Evolutionary conservation across 64 coral and sea anemone species (phyloP).

Genomic region (Hydrozoanthus tunicans): DNA sequence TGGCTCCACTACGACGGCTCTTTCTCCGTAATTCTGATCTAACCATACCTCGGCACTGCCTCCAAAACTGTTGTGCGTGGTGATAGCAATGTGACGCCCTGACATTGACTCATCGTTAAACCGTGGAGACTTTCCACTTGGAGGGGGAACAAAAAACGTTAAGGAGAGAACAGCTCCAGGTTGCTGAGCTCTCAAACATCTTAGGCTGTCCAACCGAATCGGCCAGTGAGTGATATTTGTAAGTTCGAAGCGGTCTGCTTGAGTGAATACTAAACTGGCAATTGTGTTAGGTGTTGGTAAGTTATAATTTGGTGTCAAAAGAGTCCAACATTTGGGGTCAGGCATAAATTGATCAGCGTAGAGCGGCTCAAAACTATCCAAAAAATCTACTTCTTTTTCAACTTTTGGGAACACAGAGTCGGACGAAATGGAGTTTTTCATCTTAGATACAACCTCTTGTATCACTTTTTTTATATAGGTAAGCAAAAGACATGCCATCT

Average conservation of each 20-base stretch:
- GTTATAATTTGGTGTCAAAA: constrained; percentile 85
- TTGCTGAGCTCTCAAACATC: constrained; percentile 85
- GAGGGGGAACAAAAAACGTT: constrained; percentile 58
- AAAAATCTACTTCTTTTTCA: not conserved
- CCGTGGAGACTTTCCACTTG: not conserved
- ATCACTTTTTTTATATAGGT: constrained; percentile 87
- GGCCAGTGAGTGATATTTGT: constrained; percentile 87
- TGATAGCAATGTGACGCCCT: constrained; percentile 66
- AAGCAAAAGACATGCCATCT: constrained; percentile 83
- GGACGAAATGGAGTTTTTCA: constrained; percentile 26
- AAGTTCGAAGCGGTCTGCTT: constrained; percentile 74
- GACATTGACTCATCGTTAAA: not conserved
- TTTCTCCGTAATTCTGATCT: constrained; percentile 56
- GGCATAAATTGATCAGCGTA: constrained; percentile 67
- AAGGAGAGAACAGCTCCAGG: constrained; percentile 71
- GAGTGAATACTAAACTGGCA: constrained; percentile 63
- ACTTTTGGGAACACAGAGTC: not conserved
- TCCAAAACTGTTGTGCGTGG: constrained; percentile 86
- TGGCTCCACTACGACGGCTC: constrained; percentile 2
- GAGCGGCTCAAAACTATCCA: constrained; percentile 58
- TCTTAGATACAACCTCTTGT: constrained; percentile 73
- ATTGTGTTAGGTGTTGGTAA: constrained; percentile 66
- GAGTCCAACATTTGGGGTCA: constrained; percentile 87
- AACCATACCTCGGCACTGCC: constrained; percentile 82
- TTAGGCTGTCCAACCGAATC: constrained; percentile 77